Base-by-base conservation (phyloP, 2,113 vertebrate species). In the Oxyura jamaicensis region DNA sequence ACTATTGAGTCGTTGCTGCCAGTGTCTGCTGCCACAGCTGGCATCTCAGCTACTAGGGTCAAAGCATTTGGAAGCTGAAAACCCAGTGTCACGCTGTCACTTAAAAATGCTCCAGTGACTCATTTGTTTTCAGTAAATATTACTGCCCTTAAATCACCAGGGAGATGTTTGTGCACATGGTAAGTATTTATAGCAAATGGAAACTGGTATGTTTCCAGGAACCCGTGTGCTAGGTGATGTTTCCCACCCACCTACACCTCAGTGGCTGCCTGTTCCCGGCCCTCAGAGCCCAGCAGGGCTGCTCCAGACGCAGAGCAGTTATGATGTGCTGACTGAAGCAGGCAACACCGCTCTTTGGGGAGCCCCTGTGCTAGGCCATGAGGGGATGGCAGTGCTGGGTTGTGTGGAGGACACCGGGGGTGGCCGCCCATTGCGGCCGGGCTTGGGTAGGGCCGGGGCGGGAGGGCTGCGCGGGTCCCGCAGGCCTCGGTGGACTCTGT, bases 71-170 rank as follows among this genome's bases (percentile, higher is more conserved):
- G 16, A 33, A 83, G 36, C 4, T 62, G 42, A 48, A 12, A 0
- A 13, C 11, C 20, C 35, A 2, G 14, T 3, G n/a, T 44, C 28
- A 28, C 28, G 26, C 6, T 29, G 29, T 39, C 12, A 14, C 10
- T 17, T 6, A 16, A 58, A 63, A 46, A 0, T 2, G 12, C 28
- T 65, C 31, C 12, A 26, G 8, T 21, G 29, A 4, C 0, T 0
- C 7, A 11, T n/a, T 36, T 14, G 42, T 18, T 62, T 71, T 26
- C 6, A 11, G 66, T 29, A 66, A 83, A 41, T 26, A 18, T 12
- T 76, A 21, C 21, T 42, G 23, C 46, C 78, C 17, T 55, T 52
- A 66, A 86, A 26, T 80, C 48, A 33, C 16, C 3, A 10, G 12
- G 31, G 22, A 3, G n/a, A 55, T 41, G n/a, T 59, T 63, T 83